A percentile compares a stretch with the other conserved stretches of the same genome.
phyloP scores from a whole-genome alignment of 1,140 invertebrate species.

The Halesus radiatus region DNA sequence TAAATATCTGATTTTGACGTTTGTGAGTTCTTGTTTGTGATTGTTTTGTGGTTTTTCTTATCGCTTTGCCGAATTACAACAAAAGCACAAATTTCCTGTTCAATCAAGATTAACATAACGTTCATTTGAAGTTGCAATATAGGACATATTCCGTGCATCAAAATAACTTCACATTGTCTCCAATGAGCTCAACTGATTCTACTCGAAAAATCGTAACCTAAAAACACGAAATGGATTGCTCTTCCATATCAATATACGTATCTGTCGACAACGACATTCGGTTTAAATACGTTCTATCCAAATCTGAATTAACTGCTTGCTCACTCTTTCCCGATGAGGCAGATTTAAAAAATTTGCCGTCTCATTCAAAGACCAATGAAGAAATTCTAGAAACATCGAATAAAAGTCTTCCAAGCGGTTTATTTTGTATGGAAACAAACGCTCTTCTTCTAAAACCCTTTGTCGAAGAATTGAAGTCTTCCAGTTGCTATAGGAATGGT shows the following conservation, averaged over 20 bases:
- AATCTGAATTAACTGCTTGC: neutral
- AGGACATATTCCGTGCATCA: too few relatives aligned
- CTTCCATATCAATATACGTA: constrained; percentile 23
- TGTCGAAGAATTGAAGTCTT: constrained; percentile 36
- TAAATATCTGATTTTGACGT: too few relatives aligned
- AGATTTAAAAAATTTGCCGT: neutral
- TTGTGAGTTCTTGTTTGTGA: too few relatives aligned
- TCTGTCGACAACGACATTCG: constrained; percentile 42
- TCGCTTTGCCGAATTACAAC: too few relatives aligned
- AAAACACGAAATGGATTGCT: constrained; percentile 13
- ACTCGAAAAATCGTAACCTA: constrained; percentile 21
- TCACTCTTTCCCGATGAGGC: neutral
- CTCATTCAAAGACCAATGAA: neutral
- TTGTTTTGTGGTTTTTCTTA: too few relatives aligned
- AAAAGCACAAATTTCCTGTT: too few relatives aligned
- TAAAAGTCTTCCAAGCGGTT: neutral
- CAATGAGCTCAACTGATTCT: neutral
- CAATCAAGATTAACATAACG: too few relatives aligned
- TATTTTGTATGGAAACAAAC: constrained; percentile 24
- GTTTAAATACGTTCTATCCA: constrained; percentile 35
- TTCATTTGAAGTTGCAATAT: too few relatives aligned
- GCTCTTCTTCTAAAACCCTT: constrained; percentile 51
- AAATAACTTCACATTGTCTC: neutral
- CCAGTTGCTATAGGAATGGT: constrained; percentile 39
- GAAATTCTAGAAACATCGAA: neutral